Conservation (phyloP, 2,888 invertebrate genomes). For the Euplexia lucipara region DNA sequence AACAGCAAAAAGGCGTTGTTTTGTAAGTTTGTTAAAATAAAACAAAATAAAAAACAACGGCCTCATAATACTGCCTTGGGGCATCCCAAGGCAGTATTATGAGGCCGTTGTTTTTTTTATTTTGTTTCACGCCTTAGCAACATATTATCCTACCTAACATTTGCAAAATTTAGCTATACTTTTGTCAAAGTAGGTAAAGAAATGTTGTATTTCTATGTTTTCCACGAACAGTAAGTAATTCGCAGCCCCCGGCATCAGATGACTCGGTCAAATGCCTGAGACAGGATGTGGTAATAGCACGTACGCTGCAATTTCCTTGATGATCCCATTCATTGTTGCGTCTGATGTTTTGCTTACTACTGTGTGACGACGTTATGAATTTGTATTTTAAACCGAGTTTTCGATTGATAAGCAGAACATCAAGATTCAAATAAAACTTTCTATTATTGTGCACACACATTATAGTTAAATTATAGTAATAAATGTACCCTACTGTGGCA, state of each 20-base stretch:
- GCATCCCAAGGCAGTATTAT: too few relatives aligned
- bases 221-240: conserved; percentile 23
- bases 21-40: neutral
- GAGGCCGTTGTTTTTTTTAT: too few relatives aligned
- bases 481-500: too few relatives aligned
- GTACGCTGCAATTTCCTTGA: conserved; percentile 66
- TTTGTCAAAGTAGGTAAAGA: neutral
- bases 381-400: too few relatives aligned
- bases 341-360: conserved; percentile 9
- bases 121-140: too few relatives aligned
- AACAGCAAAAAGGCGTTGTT: neutral
- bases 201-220: conserved; percentile 18
- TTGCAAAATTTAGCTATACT: neutral
- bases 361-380: neutral
- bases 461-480: too few relatives aligned
- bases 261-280: conserved; percentile 22
- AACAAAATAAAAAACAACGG: neutral
- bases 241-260: conserved; percentile 15
- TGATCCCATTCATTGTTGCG: conserved; percentile 51
- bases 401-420: too few relatives aligned
- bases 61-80: conserved; percentile 21
- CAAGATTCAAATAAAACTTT: too few relatives aligned
- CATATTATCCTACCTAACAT: too few relatives aligned
- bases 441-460: too few relatives aligned
- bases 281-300: conserved; percentile 42